Evolutionary conservation across 2,113 vertebrate genomes (phyloP), one percentile per base, ranked within the genome.

Genomic region (Phrynosoma platyrhinos): DNA sequence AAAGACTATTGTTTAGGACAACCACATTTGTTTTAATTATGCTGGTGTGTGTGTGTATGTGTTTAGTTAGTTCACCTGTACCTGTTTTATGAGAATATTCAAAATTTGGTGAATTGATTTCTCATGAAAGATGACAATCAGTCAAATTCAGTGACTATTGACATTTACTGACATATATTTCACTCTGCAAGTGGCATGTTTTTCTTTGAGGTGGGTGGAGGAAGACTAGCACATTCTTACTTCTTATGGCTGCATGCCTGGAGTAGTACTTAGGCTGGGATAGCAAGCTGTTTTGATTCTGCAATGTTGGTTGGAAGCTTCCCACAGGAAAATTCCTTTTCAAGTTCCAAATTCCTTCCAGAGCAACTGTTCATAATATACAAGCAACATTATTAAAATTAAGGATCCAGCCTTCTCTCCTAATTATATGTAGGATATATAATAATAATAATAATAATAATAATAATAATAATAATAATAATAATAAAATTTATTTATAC

Each of bases 181-280:
- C 25, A 68, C 8, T 27, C 66, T 25, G 66, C 20, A 92, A 89
- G 77, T 69, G 0, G 55, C 71, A 64, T 23, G 27, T 27, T 27
- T 25, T 69, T 85, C 53, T 9, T 62, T 14, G 13, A 16, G n/a
- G 3, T 52, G 64, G 20, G 25, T 21, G 25, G 47, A 32, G 66
- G 14, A 52, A 52, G 40, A 5, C 27, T 9, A 58, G 78, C 32
- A 9, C 27, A 72, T 9, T 89, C 96, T 97, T 97, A 96, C 96
- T 95, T 97, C 94, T 94, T 36, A 92, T 92, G 79, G 92, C 92
- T 91, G 94, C 87, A 0, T 98, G 95, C 90, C 97, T 96, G 0
- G 97, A 97, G 74, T 97, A 97, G 95, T 96, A 94, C 1, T 90
- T 96, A 87, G 96, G 93, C 84, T 96, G 96, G 8, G 96, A 91